These are phyloP conservation scores for Asarcornis scutulata DNA, from an alignment of 2,113 vertebrate genomes.

Conservation along the genomic window DNA sequence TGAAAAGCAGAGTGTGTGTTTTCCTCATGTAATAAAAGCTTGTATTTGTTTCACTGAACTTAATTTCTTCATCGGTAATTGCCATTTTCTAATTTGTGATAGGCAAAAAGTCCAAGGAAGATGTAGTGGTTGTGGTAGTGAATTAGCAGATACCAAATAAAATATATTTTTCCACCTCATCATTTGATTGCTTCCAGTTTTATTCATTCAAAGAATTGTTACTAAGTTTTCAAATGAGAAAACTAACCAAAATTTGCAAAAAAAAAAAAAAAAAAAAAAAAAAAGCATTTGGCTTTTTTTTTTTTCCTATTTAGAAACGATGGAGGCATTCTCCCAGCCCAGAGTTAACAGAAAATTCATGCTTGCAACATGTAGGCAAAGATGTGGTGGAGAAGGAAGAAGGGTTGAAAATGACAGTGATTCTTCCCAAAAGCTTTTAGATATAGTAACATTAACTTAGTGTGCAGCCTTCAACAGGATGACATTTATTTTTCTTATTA, in stretches of 20 bases:
- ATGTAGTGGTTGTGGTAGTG: neutral
- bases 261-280: neutral
- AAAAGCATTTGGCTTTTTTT: neutral
- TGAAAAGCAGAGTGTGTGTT: neutral
- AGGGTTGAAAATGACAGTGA: no score
- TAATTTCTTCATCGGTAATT: neutral
- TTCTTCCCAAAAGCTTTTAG: neutral
- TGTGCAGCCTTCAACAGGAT: neutral
- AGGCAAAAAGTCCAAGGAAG: neutral
- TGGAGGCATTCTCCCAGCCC: neutral
- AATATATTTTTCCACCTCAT: neutral
- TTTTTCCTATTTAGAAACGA: neutral
- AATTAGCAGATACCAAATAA: neutral
- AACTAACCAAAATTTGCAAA: neutral
- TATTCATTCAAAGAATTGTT: neutral
- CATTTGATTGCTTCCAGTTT: neutral
- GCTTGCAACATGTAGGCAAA: neutral
- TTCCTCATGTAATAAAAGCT: neutral
- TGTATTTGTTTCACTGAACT: neutral
- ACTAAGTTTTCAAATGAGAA: neutral
- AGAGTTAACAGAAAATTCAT: neutral
- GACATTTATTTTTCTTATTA: neutral
- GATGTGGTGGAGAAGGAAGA: neutral
- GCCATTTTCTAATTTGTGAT: neutral
- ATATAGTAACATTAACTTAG: fast-evolving